Evolutionary conservation across 2,113 vertebrate species (phyloP), one percentile per base, ranked within the genome.

Genomic region (Lepidothrix coronata): DNA sequence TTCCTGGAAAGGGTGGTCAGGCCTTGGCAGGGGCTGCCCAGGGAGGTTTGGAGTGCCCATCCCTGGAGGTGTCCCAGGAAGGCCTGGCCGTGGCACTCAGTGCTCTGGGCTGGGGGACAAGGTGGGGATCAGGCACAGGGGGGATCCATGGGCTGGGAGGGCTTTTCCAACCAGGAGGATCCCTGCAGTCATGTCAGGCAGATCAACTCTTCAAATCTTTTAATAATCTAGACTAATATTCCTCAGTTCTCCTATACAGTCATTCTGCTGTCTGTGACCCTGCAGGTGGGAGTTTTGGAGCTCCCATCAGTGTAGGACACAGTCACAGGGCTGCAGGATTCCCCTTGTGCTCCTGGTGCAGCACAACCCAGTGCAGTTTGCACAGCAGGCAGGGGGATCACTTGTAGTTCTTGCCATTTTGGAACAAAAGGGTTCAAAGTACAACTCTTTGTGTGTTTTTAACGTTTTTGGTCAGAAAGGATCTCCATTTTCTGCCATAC

Each of bases 291-390:
- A 1, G 16, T 35, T 91, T 25, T 43, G 44, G 59, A 14, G 30
- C 9, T 41, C 25, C 2, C 25, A 27, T 4, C 41, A 33, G 2
- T 25, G 13, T 49, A 30, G 8, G 63, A 5, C 27, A 16, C 17
- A 22, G 43, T 17, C 22, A 4, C 0, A 0, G 58, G 33, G 41
- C 6, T 66, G 57, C 52, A 62, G 67, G 58, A 4, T 8, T 33
- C 33, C 6, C 7, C 14, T 31, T 28, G 21, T 13, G 43, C 31
- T 41, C 11, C 27, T 67, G 37, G 11, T 6, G 58, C 25, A 12
- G 37, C 4, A 8, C 72, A 52, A 4, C 62, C 20, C 48, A 6
- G 2, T 12, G 22, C 43, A 33, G n/a, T 54, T 54, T 37, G 70
- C 19, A 12, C 43, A 5, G 0, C 37, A 24, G 35, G 7, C 22